A percentile compares a stretch with the other conserved stretches of the same genome.
phyloP scores from a whole-genome alignment of 37 sponge, comb jelly and placozoan genomes.

The Spongilla lacustris region DNA sequence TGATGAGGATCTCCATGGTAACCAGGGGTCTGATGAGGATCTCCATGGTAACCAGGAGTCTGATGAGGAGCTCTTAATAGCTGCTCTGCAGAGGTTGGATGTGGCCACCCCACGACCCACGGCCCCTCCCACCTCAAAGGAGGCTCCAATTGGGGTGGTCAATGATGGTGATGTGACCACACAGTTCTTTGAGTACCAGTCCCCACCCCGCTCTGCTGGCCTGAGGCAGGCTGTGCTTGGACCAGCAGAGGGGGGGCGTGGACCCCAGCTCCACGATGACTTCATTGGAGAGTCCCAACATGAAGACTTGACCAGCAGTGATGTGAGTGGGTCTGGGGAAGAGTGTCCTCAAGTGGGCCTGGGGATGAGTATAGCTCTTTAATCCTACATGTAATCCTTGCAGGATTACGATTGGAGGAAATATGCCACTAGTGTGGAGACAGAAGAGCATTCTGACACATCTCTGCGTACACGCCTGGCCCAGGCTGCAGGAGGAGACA shows the following conservation, averaged over 20 bases:
- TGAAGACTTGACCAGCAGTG: not conserved
- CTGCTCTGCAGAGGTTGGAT: not conserved
- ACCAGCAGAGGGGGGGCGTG: not conserved
- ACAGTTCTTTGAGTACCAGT: not conserved
- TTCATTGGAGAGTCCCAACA: not conserved
- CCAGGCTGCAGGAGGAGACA: not conserved
- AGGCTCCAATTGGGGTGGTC: not conserved
- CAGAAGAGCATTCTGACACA: not conserved
- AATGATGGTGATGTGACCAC: not conserved
- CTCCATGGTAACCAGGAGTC: not conserved
- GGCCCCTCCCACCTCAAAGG: not conserved
- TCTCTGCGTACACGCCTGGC: conserved; percentile 29
- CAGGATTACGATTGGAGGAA: conserved; percentile 84
- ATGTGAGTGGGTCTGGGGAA: not conserved
- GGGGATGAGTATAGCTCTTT: not conserved
- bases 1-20: no score
- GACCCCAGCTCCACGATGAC: not conserved
- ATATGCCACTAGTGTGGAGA: conserved; percentile 46
- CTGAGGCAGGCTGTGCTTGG: not conserved
- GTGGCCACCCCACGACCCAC: not conserved
- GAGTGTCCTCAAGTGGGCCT: not conserved
- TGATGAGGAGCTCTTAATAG: not conserved
- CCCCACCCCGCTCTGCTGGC: not conserved
- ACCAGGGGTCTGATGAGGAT: not conserved
- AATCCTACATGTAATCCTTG: not conserved